Conservation (phyloP, 2,888 invertebrate species). For the Scaptomyza flava region DNA sequence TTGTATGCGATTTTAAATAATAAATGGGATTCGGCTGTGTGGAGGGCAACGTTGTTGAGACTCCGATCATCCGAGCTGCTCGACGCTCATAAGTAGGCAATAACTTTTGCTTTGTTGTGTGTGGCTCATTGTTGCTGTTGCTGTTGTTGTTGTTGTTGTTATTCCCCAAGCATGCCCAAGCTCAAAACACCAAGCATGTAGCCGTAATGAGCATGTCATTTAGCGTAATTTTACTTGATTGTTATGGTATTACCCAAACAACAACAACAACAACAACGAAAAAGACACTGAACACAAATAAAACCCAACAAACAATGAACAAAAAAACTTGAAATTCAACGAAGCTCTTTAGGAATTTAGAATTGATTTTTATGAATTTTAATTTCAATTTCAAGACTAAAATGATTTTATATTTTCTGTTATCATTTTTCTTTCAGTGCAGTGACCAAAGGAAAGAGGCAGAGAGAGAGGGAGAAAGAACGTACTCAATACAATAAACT, state of each 20-base stretch:
- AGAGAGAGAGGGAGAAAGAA: background rate
- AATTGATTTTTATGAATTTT: too few species aligned
- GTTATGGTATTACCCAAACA: conserved; percentile 72
- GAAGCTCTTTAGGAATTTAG: too few species aligned
- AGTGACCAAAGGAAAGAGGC: background rate
- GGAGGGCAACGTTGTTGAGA: conserved; percentile 32
- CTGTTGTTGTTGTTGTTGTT: conserved; percentile 2
- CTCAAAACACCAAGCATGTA: conserved; percentile 37
- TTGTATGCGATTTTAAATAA: conserved; percentile 77
- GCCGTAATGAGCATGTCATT: conserved; percentile 77
- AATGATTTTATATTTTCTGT: too few species aligned
- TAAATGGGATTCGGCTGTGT: conserved; percentile 53
- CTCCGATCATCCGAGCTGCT: conserved; percentile 40
- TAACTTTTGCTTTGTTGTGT: conserved; percentile 68
- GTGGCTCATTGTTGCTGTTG: conserved; percentile 24
- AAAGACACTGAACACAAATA: background rate
- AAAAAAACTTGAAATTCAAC: too few species aligned
- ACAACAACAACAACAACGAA: conserved; percentile 15
- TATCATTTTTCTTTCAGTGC: background rate
- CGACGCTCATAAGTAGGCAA: conserved; percentile 74
- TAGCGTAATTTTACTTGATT: conserved; percentile 76
- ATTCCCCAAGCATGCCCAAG: background rate
- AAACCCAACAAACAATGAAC: background rate
- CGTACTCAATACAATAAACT: conserved; percentile 45
- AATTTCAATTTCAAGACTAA: too few species aligned